phyloP scores from a whole-genome alignment of 2,797 vertebrate genomes.

The Arvicola amphibius region DNA sequence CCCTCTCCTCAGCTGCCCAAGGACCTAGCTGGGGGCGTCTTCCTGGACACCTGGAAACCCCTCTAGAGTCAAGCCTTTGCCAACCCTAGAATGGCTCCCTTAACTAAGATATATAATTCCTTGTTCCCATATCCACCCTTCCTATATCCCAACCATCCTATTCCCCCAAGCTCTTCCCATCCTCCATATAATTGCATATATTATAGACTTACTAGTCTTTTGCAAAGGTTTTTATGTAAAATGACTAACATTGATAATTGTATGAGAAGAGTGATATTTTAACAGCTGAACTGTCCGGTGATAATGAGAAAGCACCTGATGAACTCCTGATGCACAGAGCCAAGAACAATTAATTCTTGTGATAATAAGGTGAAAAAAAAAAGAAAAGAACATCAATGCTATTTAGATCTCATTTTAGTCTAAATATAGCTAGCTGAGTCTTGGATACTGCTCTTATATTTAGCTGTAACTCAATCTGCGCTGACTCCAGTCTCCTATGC shows the following conservation, averaged over 20 bases:
- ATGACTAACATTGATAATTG: conserved; percentile 65
- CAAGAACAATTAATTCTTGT: conserved; percentile 69
- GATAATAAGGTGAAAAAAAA: not conserved
- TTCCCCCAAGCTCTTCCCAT: too few relatives aligned
- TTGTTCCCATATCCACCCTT: too few relatives aligned
- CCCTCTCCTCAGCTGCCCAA: too few relatives aligned
- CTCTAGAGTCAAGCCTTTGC: too few relatives aligned
- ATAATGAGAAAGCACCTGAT: conserved; percentile 57
- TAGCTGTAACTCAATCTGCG: conserved; percentile 12
- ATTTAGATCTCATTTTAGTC: conserved; percentile 59
- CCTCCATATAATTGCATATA: too few relatives aligned
- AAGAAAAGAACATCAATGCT: conserved; percentile 42
- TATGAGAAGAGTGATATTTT: conserved; percentile 49
- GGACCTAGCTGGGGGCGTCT: too few relatives aligned
- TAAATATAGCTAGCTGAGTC: not conserved
- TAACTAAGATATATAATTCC: too few relatives aligned
- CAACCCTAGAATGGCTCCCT: too few relatives aligned
- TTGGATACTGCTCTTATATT: conserved; percentile 55
- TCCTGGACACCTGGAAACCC: too few relatives aligned
- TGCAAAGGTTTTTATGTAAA: conserved; percentile 52
- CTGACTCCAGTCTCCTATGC: conserved; percentile 2
- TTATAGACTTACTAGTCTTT: conserved; percentile 52
- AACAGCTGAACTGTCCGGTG: conserved; percentile 58
- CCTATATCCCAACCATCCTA: too few relatives aligned
- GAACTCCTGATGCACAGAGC: conserved; percentile 25